Conservation (phyloP, 2,113 vertebrate species). For the Chlorodrepanis virens region DNA sequence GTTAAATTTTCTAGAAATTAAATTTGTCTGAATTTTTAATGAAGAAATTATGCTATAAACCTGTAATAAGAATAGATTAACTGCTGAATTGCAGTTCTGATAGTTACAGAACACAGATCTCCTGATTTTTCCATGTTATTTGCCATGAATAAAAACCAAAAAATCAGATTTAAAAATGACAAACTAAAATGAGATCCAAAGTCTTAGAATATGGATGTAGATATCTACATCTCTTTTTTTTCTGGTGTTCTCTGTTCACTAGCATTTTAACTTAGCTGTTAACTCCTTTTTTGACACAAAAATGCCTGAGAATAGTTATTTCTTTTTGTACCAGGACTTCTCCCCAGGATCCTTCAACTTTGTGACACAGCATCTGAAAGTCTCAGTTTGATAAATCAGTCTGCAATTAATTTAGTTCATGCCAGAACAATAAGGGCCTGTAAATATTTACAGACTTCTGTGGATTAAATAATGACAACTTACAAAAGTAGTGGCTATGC, state of each 20-base stretch:
- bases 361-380: background rate
- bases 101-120: background rate
- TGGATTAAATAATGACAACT: background rate
- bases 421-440: background rate
- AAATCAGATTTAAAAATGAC: background rate
- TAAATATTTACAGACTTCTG: background rate
- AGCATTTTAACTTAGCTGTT: background rate
- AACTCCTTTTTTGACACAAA: background rate
- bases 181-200: background rate
- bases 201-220: background rate
- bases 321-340: background rate
- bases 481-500: background rate
- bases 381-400: background rate
- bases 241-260: background rate
- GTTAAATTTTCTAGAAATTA: background rate
- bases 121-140: background rate
- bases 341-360: background rate
- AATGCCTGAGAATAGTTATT: background rate
- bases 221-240: background rate
- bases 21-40: background rate
- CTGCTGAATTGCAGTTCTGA: background rate
- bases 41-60: background rate
- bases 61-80: background rate
- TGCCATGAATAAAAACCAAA: background rate
- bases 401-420: background rate